phyloP scores from a whole-genome alignment of 1,140 invertebrate species.

The Apis laboriosa region DNA sequence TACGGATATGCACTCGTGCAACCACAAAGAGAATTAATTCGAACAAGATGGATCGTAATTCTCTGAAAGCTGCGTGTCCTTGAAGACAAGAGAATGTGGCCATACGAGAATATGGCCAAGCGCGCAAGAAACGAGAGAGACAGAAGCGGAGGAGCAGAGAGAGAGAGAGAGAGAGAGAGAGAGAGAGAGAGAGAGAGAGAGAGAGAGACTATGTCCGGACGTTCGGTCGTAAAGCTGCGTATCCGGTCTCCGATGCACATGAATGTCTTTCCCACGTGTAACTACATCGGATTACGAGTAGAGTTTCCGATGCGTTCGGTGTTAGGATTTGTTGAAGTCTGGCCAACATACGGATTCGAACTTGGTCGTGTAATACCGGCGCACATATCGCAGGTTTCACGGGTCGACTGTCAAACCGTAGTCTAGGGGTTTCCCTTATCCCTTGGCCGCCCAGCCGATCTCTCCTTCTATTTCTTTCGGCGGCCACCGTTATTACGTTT shows the following conservation, averaged over 20 bases:
- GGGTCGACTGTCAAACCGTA: constrained; percentile 57
- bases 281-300: constrained; percentile 58
- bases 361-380: constrained; percentile 32
- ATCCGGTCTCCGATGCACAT: constrained; percentile 24
- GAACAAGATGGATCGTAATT: constrained; percentile 17
- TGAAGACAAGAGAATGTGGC: neutral
- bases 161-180: neutral
- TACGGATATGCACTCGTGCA: neutral
- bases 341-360: constrained; percentile 28
- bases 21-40: constrained; percentile 23
- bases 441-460: neutral
- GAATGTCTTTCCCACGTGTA: constrained; percentile 35
- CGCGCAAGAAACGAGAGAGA: neutral
- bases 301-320: constrained; percentile 52
- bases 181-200: neutral
- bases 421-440: constrained; percentile 36
- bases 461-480: neutral
- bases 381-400: constrained; percentile 50
- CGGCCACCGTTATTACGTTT: neutral
- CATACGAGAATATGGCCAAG: neutral
- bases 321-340: constrained; percentile 47
- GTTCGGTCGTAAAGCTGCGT: constrained; percentile 52
- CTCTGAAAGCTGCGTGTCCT: neutral
- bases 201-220: neutral
- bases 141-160: neutral